Conservation (phyloP, 2,888 invertebrate species). For the Lordiphosa andalusiaca region DNA sequence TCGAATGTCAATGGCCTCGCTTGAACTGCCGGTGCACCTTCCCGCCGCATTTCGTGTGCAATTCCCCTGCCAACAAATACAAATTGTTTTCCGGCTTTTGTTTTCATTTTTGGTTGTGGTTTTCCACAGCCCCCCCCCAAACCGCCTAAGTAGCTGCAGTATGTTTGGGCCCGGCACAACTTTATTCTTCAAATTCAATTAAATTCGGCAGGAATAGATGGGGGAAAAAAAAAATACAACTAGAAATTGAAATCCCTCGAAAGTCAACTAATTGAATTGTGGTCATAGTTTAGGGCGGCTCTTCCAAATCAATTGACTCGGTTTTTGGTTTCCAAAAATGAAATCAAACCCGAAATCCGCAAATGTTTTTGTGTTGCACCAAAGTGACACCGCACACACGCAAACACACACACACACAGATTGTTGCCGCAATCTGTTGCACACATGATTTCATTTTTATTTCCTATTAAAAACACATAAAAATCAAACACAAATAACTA, state of each 20-base stretch:
- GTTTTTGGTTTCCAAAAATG: conserved; percentile 28
- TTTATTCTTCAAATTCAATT: conserved; percentile 22
- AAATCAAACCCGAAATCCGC: conserved; percentile 65
- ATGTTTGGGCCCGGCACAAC: conserved; percentile 24
- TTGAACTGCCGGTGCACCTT: conserved; percentile 43
- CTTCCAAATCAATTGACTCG: conserved; percentile 41
- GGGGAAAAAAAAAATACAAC: conserved; percentile 29
- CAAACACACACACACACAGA: background rate
- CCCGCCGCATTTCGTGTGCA: conserved; percentile 14
- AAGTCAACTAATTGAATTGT: conserved; percentile 61
- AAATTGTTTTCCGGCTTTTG: conserved; percentile 75
- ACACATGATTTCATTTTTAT: conserved; percentile 75
- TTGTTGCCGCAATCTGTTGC: conserved; percentile 64
- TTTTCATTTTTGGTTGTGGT: conserved; percentile 44
- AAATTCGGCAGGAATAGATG: conserved; percentile 28
- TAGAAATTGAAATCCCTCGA: conserved; percentile 33
- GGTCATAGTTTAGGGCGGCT: conserved; percentile 8
- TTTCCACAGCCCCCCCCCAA: background rate
- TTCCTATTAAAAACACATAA: conserved; percentile 73
- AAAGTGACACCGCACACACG: conserved; percentile 41
- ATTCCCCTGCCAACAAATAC: conserved; percentile 58
- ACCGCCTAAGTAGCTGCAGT: conserved; percentile 34
- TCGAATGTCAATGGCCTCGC: conserved; percentile 65
- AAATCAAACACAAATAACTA: conserved; percentile 60
- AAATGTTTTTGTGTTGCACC: conserved; percentile 40